Percentiles rank a stretch among this genome's conserved stretches.
These are phyloP conservation scores for Xyrauchen texanus DNA, from an alignment of 2,113 vertebrate genomes.

Conservation along the genomic window DNA sequence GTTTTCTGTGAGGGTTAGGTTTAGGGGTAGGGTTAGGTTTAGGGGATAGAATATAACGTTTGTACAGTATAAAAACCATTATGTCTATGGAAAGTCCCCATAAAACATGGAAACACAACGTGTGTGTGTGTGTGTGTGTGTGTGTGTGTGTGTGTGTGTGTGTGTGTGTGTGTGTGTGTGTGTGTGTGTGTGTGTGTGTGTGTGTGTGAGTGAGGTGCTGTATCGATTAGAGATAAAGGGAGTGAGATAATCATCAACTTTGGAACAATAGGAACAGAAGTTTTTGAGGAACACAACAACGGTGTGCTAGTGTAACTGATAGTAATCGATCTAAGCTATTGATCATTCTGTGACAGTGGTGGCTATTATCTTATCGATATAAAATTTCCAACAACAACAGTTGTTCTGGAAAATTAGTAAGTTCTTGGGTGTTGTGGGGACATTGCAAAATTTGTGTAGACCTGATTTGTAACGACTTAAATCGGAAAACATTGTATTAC, in stretches of 20 bases:
- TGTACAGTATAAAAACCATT: no score
- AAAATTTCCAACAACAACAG: not conserved
- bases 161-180: not conserved
- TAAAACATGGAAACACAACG: no score
- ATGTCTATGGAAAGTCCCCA: no score
- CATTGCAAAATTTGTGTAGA: no score
- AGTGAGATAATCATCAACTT: not conserved
- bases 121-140: not conserved
- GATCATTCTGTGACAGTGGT: not conserved
- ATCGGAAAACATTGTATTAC: no score
- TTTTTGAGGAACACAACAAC: no score
- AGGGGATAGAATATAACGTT: no score
- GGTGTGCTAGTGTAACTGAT: slow-evolving; percentile 3
- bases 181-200: not conserved
- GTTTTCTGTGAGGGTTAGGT: no score
- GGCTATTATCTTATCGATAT: not conserved
- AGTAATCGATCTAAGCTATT: slow-evolving; percentile 1
- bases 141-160: not conserved
- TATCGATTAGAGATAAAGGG: not conserved
- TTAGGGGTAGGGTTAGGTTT: no score
- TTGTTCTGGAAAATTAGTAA: not conserved
- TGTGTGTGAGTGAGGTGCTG: not conserved
- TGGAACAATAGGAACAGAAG: slow-evolving; percentile 5
- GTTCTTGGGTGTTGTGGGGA: not conserved
- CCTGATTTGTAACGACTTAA: no score